Conservation (phyloP, 2,113 vertebrate species). For the Serilophus lunatus region DNA sequence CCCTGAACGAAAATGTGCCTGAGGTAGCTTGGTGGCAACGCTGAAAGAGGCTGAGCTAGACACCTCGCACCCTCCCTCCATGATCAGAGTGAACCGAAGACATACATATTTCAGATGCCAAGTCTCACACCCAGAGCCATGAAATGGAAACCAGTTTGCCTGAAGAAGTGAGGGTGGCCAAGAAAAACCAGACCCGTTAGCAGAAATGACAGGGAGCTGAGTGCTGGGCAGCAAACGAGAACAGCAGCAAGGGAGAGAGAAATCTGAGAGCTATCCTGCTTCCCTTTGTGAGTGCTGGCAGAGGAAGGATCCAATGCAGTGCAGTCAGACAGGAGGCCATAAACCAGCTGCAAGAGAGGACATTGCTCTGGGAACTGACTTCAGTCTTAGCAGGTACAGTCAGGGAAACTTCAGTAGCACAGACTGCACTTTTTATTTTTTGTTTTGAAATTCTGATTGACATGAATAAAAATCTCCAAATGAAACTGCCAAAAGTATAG, state of each 20-base stretch:
- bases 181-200: neutral
- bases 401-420: neutral
- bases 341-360: neutral
- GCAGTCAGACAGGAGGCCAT: neutral
- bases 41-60: neutral
- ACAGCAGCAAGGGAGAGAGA: neutral
- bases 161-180: neutral
- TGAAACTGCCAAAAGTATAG: neutral
- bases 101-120: neutral
- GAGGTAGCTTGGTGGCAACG: neutral
- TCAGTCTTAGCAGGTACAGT: neutral
- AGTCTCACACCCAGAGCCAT: neutral
- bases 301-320: neutral
- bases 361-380: neutral
- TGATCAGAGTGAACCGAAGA: neutral
- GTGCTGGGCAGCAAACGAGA: neutral
- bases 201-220: neutral
- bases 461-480: neutral
- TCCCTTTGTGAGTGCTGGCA: neutral
- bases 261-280: accelerated
- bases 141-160: neutral
- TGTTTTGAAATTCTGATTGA: neutral
- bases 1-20: accelerated
- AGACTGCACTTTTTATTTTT: neutral
- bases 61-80: accelerated